Evolutionary conservation across 2,797 vertebrate species (phyloP).

Genomic region (Poeciliopsis paucimaculata): DNA sequence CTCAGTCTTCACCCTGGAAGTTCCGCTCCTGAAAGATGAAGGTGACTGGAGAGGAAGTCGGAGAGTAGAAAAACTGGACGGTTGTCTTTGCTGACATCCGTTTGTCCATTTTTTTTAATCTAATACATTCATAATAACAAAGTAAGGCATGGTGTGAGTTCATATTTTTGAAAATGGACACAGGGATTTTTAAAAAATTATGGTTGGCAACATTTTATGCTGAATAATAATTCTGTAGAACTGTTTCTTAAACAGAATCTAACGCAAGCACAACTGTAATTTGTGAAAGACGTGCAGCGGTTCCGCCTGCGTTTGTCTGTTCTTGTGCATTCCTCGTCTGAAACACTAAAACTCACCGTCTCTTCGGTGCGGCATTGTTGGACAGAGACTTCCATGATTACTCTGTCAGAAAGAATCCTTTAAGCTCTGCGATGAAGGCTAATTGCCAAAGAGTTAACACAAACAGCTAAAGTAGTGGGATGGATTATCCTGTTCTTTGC

Average conservation of each 20-base stretch:
- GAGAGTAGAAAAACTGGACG: constrained; percentile 68
- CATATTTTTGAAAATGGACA: not conserved
- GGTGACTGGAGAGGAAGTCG: constrained; percentile 68
- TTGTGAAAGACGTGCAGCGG: not conserved
- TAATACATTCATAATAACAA: constrained; percentile 67
- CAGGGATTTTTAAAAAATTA: not conserved
- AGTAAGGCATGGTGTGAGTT: constrained; percentile 46
- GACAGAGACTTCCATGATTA: not conserved
- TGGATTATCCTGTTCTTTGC: constrained; percentile 64
- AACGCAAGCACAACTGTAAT: not conserved
- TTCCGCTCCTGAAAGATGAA: constrained; percentile 77
- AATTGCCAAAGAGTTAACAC: constrained; percentile 46
- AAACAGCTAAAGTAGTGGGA: constrained; percentile 60
- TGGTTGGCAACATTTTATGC: constrained; percentile 2
- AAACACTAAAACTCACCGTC: not conserved
- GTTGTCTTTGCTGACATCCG: constrained; percentile 63
- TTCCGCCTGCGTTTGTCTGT: not conserved
- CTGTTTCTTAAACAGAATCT: not conserved
- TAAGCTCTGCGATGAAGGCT: constrained; percentile 24
- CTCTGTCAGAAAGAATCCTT: not conserved
- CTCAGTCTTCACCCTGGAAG: constrained; percentile 47
- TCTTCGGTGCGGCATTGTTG: not conserved
- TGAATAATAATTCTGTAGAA: not conserved
- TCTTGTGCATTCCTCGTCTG: not conserved
- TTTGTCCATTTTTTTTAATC: constrained; percentile 21